Conservation (phyloP, 1,140 invertebrate species). For the Palaemon carinicauda region DNA sequence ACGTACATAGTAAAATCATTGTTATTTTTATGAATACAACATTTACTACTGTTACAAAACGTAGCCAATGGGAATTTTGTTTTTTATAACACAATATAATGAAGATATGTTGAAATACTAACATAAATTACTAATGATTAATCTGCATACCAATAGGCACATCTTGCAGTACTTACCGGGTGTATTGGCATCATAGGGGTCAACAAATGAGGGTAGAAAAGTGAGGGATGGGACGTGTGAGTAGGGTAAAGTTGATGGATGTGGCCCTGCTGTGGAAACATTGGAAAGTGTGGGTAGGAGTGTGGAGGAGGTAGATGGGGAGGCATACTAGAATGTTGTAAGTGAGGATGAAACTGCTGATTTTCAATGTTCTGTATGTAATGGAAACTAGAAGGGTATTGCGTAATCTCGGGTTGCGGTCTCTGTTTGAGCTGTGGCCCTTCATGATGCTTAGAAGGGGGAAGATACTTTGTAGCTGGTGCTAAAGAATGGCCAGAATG, state of each 20-base stretch:
- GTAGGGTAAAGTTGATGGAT: neutral
- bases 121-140: too few species aligned
- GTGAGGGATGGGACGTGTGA: slow-evolving; percentile 27
- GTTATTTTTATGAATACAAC: too few species aligned
- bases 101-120: too few species aligned
- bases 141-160: too few species aligned
- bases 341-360: slow-evolving; percentile 6
- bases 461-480: neutral
- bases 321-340: neutral
- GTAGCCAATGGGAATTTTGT: too few species aligned
- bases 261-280: neutral
- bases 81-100: too few species aligned
- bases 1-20: too few species aligned
- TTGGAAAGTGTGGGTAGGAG: neutral
- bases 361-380: neutral
- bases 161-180: neutral
- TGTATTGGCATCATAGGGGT: slow-evolving; percentile 41
- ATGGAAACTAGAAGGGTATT: neutral
- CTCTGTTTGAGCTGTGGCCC: neutral
- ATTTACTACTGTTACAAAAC: too few species aligned
- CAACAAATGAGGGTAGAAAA: slow-evolving; percentile 42
- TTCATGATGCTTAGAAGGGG: neutral
- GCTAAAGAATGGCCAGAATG: neutral
- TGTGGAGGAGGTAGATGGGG: neutral
- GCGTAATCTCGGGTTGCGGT: neutral